Evolutionary conservation across 2,888 invertebrate species (phyloP), one percentile per base, ranked within the genome.

Genomic region (Heliconius erato): DNA sequence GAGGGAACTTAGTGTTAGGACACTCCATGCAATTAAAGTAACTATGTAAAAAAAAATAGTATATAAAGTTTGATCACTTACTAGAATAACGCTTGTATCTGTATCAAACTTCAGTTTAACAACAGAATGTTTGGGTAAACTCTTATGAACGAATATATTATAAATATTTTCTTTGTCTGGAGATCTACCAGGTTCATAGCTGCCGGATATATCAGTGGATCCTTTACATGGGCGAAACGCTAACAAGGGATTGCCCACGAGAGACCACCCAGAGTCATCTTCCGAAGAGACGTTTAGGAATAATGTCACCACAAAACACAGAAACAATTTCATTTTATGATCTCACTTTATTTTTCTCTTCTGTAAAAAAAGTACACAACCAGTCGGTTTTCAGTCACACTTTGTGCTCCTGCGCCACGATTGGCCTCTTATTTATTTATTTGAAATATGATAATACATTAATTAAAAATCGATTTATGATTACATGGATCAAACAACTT

Each of bases 131-230:
- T 3, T 19, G 3, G 82, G 84, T 49, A 90, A 81, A 4, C 81
- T 28, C 32, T 86, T 87, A 4, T 5, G 2, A 26, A 90, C 85
- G 32, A 67, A 32, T 16, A 85, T 54, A 11, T 23, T 7, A 49
- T 86, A 86, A 12, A 74, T 32, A 65, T 91, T 91, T 63, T 90
- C 91, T 84, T 89, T 87, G 9, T 86, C 88, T 3, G 90, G 89
- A 23, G 89, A 85, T 0, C 83, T 69, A 2, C 87, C 89, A 40
- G 85, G 79, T 81, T 88, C 88, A 74, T 82, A 90, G 0, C 74
- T 14, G 1, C 86, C 26, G 0, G 44, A 65, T 3, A 90, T 85
- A 68, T 88, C 82, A 7, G 83, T 79, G 6, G 87, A 85, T 0
- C 83, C 88, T 16, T 87, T 86, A 79, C 90, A 91, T 6, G 88